Evolutionary conservation across 2,797 vertebrate species (phyloP), one percentile per base, ranked within the genome.

Genomic region (Mareca strepera): DNA sequence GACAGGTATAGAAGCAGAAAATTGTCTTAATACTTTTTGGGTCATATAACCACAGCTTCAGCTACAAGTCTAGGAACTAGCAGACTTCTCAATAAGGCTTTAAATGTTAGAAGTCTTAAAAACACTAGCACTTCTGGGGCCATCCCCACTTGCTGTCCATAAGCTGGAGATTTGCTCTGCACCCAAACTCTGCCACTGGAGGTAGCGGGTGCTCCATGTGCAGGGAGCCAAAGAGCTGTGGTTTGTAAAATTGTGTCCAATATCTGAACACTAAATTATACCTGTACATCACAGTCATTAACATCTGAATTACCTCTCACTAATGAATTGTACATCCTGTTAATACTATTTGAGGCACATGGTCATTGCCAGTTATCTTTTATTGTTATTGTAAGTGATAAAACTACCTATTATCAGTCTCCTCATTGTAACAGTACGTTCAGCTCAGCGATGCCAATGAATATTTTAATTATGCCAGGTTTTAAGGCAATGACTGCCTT

Each of bases 401-500:
- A 88, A 86, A 15, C 11, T 70, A 41, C 33, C 64, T 72, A 22
- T 90, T 74, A 58, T 52, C 9, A 53, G 59, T 41, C 44, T 68
- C 17, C 46, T 91, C 56, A 13, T 73, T 90, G 63, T 83, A 80
- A 64, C 26, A 41, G 80, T 50, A 31, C 17, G 70, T 28, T 78
- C 46, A 59, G 21, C 37, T 90, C 23, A 25, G 46, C 31, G 35
- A 59, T n/a, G 50, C 14, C 46, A 82, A 73, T 56, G 35, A 82
- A 78, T 25, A 58, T 88, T 91, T 93, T 91, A 95, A 91, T 92
- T 82, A 89, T n/a, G 35, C 52, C 35, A 60, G 48, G 15, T 69
- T 92, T 92, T 80, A 75, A 90, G 41, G 48, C 12, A 91, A 39
- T 48, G 77, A 31, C 29, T 88, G 13, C n/a, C 75, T 72, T 62